Evolutionary conservation across 2,797 vertebrate genomes (phyloP).

Genomic region (Girardinus metallicus): DNA sequence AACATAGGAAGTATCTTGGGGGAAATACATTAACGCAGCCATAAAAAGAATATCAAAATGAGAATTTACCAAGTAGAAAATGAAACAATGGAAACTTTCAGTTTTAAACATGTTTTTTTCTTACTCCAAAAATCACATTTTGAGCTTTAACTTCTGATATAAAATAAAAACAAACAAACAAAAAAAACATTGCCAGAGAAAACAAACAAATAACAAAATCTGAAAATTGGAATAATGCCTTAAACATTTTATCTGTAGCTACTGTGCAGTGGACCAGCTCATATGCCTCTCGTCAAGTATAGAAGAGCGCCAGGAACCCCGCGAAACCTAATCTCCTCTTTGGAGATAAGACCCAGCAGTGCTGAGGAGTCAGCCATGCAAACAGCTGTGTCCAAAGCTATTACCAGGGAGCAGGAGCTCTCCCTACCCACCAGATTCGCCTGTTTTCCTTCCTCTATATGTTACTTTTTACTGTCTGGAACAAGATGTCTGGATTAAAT

Average conservation of each 20-base stretch:
- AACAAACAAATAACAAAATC: background rate
- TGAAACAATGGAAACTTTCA: background rate
- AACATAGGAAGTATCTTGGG: background rate
- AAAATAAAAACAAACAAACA: too few species aligned
- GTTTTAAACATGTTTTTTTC: background rate
- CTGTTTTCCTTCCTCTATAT: constrained; percentile 47
- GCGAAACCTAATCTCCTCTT: constrained; percentile 76
- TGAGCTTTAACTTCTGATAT: constrained; percentile 11
- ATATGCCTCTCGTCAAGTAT: constrained; percentile 55
- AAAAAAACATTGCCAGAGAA: constrained; percentile 33
- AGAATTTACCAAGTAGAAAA: constrained; percentile 10
- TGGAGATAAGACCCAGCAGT: constrained; percentile 73
- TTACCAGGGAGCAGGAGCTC: constrained; percentile 71
- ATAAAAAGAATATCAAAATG: background rate
- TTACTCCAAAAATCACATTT: constrained; percentile 4
- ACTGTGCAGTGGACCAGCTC: constrained; percentile 52
- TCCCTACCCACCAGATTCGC: constrained; percentile 58
- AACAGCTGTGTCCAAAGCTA: constrained; percentile 79
- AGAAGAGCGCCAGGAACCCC: constrained; percentile 58
- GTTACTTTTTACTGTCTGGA: constrained; percentile 60
- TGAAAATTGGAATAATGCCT: constrained; percentile 53
- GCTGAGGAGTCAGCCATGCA: constrained; percentile 74
- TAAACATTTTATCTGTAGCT: constrained; percentile 60
- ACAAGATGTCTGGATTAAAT: constrained; percentile 71
- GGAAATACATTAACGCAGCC: background rate